Evolutionary conservation across 2,797 vertebrate species (phyloP).

Genomic region (Pitangus sulphuratus): DNA sequence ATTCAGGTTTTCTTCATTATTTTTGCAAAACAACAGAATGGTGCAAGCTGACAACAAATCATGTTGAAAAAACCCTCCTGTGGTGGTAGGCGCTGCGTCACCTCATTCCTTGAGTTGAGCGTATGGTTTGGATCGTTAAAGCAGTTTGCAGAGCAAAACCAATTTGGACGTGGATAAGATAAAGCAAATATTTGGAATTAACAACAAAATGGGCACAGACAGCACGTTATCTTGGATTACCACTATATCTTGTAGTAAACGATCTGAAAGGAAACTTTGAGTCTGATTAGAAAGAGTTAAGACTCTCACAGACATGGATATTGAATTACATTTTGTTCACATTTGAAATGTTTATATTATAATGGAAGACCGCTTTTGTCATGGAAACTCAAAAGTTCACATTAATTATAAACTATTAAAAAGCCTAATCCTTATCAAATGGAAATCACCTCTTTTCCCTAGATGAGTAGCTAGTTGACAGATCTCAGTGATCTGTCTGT

Average conservation of each 20-base stretch:
- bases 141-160: not conserved
- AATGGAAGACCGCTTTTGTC: constrained; percentile 19
- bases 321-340: not conserved
- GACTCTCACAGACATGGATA: not conserved
- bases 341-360: constrained; percentile 26
- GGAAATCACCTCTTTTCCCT: constrained; percentile 9
- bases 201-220: not conserved
- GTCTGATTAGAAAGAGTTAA: not conserved
- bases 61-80: not conserved
- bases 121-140: not conserved
- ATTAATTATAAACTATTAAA: constrained; percentile 23
- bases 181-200: not conserved
- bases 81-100: not conserved
- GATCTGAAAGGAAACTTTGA: not conserved
- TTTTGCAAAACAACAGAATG: not conserved
- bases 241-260: not conserved
- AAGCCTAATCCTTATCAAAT: constrained; percentile 40
- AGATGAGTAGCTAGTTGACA: not conserved
- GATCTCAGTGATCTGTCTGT: not conserved
- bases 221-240: not conserved
- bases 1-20: not conserved
- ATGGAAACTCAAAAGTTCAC: constrained; percentile 4
- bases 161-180: not conserved
- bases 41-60: not conserved
- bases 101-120: not conserved